Percentiles rank a stretch among this genome's conserved stretches.
phyloP scores from a whole-genome alignment of 2,888 invertebrate species.

The Trichopoda pennipes region DNA sequence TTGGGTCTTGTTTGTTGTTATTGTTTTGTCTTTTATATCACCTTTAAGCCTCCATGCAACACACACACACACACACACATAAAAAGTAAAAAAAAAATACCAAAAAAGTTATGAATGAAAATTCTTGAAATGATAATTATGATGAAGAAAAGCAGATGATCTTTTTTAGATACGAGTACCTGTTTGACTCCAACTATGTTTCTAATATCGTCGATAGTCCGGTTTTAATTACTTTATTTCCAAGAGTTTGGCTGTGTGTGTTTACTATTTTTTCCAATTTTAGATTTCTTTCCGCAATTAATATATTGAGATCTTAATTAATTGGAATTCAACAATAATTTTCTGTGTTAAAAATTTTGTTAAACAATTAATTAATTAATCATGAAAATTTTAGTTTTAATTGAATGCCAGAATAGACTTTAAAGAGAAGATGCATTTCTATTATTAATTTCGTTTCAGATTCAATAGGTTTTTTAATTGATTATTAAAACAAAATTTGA shows the following conservation, averaged over 20 bases:
- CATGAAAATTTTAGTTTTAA: no score
- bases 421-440: no score
- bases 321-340: not conserved
- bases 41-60: slow-evolving; percentile 1
- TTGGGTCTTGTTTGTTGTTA: not conserved
- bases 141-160: slow-evolving; percentile 10
- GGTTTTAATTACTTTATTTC: slow-evolving; percentile 13
- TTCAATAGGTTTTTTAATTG: no score
- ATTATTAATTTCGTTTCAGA: no score
- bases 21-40: not conserved
- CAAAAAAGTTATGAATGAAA: slow-evolving; percentile 60
- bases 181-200: slow-evolving; percentile 24
- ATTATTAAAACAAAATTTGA: no score
- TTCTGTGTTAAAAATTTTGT: not conserved
- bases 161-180: slow-evolving; percentile 1
- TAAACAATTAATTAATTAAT: not conserved
- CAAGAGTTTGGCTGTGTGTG: not conserved
- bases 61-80: not conserved
- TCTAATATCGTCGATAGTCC: slow-evolving; percentile 16
- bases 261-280: not conserved
- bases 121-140: slow-evolving; percentile 22
- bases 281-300: not conserved
- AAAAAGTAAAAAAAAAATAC: no score
- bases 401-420: no score
- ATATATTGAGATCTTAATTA: slow-evolving; percentile 26